Evolutionary conservation across 2,113 vertebrate species (phyloP), one percentile per base, ranked within the genome.

Genomic region (Chamaea fasciata): DNA sequence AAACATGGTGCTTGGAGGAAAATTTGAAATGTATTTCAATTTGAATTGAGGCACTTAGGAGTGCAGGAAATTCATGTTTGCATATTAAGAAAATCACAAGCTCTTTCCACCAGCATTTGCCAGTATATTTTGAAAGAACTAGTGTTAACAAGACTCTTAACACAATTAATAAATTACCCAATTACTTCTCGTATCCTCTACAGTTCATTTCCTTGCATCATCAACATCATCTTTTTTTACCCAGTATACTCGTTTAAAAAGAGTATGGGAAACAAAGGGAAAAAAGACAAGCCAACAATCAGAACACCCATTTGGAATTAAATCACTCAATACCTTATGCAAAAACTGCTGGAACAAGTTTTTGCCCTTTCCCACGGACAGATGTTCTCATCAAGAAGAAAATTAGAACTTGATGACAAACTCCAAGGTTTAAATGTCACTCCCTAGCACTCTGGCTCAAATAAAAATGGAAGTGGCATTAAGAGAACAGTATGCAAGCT

Each of bases 361-460:
- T 95, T 76, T 96, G 79, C 59, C 42, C 55, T 92, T 94, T 92
- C 20, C 46, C 55, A 42, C 33, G 27, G 92, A 86, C 88, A 97
- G 90, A 93, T 86, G 83, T 88, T 92, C 37, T 83, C 71, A 88
- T 77, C 67, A 76, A 80, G 2, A 3, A 83, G 83, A 86, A 93
- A 93, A 96, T 92, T 50, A 88, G 71, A 88, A 88, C 79, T 83
- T 77, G 88, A 93, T 74, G 79, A 96, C 90, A 93, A 90, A 94
- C 30, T 77, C 59, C 0, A 6, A 94, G 39, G 47, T 89, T 94
- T 94, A 90, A 96, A 93, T 93, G 76, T 88, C 79, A 81, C 42
- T 93, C 79, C 62, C 59, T 65, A 86, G 75, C 46, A 80, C 56
- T 55, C 59, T 35, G 47, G 46, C 67, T 86, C 92, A 90, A 88